Evolutionary conservation across 64 coral and sea anemone genomes (phyloP).

Genomic region (Montipora cactus): DNA sequence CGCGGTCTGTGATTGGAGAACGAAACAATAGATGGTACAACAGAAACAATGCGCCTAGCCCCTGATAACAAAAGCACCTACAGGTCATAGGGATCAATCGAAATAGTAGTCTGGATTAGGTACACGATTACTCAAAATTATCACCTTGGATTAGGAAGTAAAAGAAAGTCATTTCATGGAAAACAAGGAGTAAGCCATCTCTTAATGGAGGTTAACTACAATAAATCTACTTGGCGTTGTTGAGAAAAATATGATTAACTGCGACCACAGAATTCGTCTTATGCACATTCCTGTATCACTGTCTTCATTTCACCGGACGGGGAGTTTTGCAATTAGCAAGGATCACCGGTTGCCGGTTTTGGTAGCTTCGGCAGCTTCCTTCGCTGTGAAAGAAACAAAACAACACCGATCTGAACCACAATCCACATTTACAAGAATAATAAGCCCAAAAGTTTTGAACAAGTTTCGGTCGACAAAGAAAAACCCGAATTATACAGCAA

Average conservation of each 20-base stretch:
- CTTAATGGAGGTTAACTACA: background rate
- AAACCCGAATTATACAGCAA: no score
- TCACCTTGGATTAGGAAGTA: no score
- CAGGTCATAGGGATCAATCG: no score
- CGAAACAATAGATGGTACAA: no score
- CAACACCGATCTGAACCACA: background rate
- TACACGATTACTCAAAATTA: no score
- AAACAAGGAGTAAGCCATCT: background rate
- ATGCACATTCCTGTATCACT: background rate
- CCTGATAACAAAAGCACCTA: no score
- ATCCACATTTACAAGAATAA: background rate
- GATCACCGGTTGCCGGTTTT: conserved; percentile 10
- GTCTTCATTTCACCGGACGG: background rate
- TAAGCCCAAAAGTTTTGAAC: background rate
- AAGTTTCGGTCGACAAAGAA: no score
- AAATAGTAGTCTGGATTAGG: no score
- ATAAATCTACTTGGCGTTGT: background rate
- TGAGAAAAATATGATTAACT: conserved; percentile 16
- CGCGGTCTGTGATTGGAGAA: no score
- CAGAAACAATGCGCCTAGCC: no score
- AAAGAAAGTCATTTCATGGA: background rate
- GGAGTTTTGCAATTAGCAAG: background rate
- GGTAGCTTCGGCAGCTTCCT: conserved; percentile 10
- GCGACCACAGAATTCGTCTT: background rate
- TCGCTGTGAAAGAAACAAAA: background rate